Evolutionary conservation across 2,888 invertebrate species (phyloP), one percentile per base, ranked within the genome.

Genomic region (Calameuta pallipes): DNA sequence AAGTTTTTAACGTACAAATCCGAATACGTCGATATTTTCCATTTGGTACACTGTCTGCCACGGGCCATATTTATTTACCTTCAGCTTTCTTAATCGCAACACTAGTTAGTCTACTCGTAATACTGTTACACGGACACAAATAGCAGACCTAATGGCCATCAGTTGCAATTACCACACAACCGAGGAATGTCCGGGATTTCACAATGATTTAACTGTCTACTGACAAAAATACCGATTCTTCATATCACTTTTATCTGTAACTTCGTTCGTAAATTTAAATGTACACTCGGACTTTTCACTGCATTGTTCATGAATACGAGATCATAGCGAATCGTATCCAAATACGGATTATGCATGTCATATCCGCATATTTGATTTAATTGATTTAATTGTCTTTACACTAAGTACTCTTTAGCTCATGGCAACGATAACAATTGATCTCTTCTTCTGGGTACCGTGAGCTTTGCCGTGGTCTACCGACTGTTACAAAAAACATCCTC

Each of bases 381-480:
- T 37, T 37, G 1, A 37, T 37, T 37, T 23, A 56, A 56, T 56
- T 56, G 56, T 56, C 56, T 56, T 56, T 56, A 56, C 56, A 56
- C 56, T 56, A 56, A 56, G 56, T 56, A 80, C 73, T 76, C 75
- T 74, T 80, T 78, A 84, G 87, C 89, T 90, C 89, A 90, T 86
- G 90, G 87, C 75, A 89, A 80, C 82, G 87, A 87, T 75, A 88
- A 83, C 75, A 88, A 80, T 69, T 86, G 87, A 76, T 87, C 85
- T 80, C 87, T 83, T 79, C 82, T 87, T 79, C 84, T 87, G 41
- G 89, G 86, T 69, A 90, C 88, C 88, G 88, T 85, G 89, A 90
- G 89, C 88, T 85, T 84, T 41, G 86, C 80, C 81, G 85, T 84
- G 84, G 86, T 89, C 89, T 91, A 91, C 90, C 91, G 91, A 84